A percentile compares a stretch with the other conserved stretches of the same genome.
Conservation (phyloP, 2,113 vertebrate genomes). For the Cranoglanis bouderius region DNA sequence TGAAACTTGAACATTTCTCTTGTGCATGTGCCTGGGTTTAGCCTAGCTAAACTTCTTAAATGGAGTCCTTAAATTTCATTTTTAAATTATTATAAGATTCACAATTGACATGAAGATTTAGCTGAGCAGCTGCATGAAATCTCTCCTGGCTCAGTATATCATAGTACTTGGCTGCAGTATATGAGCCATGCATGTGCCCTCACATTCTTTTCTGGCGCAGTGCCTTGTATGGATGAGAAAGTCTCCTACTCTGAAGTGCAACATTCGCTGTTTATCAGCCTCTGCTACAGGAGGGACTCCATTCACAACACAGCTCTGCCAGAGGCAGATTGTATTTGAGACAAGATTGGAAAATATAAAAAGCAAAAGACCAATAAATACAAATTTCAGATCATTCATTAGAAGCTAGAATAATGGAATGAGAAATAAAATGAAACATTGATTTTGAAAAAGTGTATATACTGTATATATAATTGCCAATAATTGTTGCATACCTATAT, state of each 20-base stretch:
- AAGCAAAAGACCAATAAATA: background rate
- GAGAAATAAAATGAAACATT: too few species aligned
- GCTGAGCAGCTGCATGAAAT: slow-evolving; percentile 15
- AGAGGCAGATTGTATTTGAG: background rate
- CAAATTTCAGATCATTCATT: background rate
- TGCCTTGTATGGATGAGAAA: slow-evolving; percentile 53
- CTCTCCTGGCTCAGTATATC: background rate
- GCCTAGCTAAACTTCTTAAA: background rate
- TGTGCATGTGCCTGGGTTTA: background rate
- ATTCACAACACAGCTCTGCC: background rate
- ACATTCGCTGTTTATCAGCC: slow-evolving; percentile 36
- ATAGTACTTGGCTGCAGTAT: background rate
- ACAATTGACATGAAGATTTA: slow-evolving; percentile 15
- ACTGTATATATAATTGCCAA: too few species aligned
- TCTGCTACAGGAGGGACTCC: background rate
- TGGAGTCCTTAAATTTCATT: background rate
- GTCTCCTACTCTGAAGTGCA: slow-evolving; percentile 16
- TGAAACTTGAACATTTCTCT: background rate
- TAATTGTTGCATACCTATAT: too few species aligned
- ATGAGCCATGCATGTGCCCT: background rate
- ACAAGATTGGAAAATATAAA: background rate
- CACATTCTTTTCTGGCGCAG: slow-evolving; percentile 39
- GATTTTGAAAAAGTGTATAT: too few species aligned
- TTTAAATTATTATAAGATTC: background rate
- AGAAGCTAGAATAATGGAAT: background rate